phyloP scores from a whole-genome alignment of 2,113 vertebrate species.

The Callospermophilus lateralis region DNA sequence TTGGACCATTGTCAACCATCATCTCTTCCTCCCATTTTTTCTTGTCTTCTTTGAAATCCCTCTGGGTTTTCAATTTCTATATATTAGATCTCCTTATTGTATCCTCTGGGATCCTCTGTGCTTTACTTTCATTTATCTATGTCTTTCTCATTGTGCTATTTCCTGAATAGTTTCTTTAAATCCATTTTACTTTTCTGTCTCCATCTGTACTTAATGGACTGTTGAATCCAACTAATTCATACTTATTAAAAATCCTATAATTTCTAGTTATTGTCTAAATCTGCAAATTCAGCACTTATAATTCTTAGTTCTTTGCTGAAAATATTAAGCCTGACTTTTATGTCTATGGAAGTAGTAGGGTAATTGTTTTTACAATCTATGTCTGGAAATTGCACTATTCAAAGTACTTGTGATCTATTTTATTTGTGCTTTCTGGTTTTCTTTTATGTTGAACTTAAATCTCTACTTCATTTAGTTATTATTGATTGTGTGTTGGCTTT shows the following conservation, averaged over 20 bases:
- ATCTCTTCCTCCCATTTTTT: conserved; percentile 1
- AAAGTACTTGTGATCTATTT: not conserved
- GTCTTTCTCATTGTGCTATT: not conserved
- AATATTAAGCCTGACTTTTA: conserved; percentile 16
- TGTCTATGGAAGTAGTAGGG: not conserved
- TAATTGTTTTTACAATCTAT: conserved; percentile 19
- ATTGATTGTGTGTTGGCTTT: not conserved
- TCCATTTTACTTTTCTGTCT: not conserved
- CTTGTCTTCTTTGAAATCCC: not conserved
- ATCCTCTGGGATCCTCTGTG: not conserved
- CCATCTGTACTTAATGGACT: not conserved
- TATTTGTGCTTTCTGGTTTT: not conserved
- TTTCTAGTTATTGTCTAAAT: conserved; percentile 44
- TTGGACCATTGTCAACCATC: not conserved
- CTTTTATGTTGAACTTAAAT: not conserved
- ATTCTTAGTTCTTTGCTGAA: conserved; percentile 36
- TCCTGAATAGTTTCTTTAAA: conserved; percentile 15
- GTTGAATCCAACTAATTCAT: not conserved
- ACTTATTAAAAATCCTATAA: not conserved
- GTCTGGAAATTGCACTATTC: not conserved
- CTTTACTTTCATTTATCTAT: not conserved
- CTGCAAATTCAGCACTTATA: not conserved
- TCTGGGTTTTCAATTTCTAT: not conserved
- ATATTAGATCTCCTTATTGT: not conserved
- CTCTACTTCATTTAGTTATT: not conserved